Percentiles rank a stretch among this genome's conserved stretches.
These are phyloP conservation scores for Formicarius rufipectus DNA, from an alignment of 2,113 vertebrate genomes.

Conservation along the genomic window DNA sequence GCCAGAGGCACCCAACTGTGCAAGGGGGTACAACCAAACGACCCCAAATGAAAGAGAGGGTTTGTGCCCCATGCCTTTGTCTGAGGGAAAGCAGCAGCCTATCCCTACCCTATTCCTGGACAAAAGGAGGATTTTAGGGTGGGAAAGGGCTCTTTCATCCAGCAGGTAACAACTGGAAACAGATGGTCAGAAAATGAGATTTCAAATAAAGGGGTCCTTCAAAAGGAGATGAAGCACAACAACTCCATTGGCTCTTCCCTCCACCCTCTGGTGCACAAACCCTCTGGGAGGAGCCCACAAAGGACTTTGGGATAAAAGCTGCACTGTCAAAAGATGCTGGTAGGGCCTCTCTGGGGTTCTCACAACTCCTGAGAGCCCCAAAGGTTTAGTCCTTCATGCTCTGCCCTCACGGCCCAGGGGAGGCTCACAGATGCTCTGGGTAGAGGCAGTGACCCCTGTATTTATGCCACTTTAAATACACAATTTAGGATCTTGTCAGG, in stretches of 20 bases:
- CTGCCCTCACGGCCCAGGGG: not conserved
- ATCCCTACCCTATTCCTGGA: not conserved
- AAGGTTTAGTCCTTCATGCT: fast-evolving
- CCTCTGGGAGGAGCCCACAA: fast-evolving
- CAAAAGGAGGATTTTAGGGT: not conserved
- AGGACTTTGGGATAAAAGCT: not conserved
- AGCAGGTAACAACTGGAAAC: not conserved
- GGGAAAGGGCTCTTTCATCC: not conserved
- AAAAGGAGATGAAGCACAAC: fast-evolving
- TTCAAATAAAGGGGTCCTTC: not conserved
- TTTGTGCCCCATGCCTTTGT: too few relatives aligned
- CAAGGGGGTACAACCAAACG: not conserved
- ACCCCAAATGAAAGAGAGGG: not conserved
- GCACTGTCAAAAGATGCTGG: not conserved
- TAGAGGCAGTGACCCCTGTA: not conserved
- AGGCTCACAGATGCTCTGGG: not conserved
- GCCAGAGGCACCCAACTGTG: not conserved
- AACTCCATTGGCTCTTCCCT: not conserved
- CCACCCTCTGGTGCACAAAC: not conserved
- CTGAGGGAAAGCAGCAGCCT: not conserved
- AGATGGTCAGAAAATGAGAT: not conserved
- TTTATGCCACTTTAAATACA: not conserved
- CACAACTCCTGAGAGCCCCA: not conserved
- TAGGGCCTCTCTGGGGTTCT: not conserved
- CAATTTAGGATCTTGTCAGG: not conserved